A percentile compares a stretch with the other conserved stretches of the same genome.
Evolutionary conservation across 1,140 invertebrate species (phyloP).

Genomic region (Yoshiicerus persimilis): DNA sequence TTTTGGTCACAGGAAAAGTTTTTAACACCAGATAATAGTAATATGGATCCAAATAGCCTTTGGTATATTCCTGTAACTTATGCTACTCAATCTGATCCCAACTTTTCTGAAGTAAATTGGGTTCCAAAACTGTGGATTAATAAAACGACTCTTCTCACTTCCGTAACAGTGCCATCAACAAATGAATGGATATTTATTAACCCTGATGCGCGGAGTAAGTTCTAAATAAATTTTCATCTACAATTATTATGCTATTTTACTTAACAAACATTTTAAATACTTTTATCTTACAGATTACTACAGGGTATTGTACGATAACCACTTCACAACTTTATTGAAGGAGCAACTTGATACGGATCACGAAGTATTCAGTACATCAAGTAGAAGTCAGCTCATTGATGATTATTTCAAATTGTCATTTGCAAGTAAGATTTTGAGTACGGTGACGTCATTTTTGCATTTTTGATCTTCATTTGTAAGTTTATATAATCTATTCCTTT

Average conservation of each 20-base stretch:
- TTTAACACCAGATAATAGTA: not conserved
- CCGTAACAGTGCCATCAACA: not conserved
- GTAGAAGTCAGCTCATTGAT: constrained; percentile 37
- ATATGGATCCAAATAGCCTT: not conserved
- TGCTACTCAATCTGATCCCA: constrained; percentile 53
- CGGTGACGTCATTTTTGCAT: no score
- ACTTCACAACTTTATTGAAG: not conserved
- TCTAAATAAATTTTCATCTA: no score
- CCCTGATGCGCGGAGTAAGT: constrained; percentile 23
- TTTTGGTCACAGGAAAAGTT: not conserved
- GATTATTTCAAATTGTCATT: constrained; percentile 31
- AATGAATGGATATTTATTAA: constrained; percentile 36
- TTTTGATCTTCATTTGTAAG: no score
- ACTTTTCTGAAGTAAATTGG: constrained; percentile 51
- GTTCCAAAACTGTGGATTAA: constrained; percentile 24
- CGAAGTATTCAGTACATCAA: not conserved
- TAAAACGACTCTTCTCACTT: not conserved
- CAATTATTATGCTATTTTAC: no score
- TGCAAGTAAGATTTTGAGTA: not conserved
- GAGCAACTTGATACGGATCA: constrained; percentile 25
- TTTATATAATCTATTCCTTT: no score
- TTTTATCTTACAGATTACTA: constrained; percentile 34
- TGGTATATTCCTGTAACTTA: constrained; percentile 65
- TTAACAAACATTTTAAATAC: no score
- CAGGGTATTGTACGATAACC: constrained; percentile 31